Percentiles rank a stretch among this genome's conserved stretches.
These are phyloP conservation scores for Agraylea sexmaculata DNA, from an alignment of 1,140 invertebrate genomes.

Conservation along the genomic window DNA sequence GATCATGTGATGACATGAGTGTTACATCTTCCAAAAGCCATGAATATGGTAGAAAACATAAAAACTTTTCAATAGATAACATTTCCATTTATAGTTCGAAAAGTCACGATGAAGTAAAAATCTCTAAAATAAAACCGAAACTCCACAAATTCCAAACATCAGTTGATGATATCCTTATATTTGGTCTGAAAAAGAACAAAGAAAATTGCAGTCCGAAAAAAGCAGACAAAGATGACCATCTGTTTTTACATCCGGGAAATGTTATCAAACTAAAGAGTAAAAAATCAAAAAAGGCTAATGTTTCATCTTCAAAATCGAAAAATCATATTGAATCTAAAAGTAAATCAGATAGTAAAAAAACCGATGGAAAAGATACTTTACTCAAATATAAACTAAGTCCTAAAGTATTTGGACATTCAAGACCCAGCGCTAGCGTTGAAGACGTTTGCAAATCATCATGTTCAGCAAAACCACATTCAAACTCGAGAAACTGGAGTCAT, in stretches of 20 bases:
- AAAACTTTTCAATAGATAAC: constrained; percentile 33
- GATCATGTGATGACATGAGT: constrained; percentile 30
- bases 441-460: constrained; percentile 28
- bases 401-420: constrained; percentile 41
- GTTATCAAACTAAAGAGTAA: constrained; percentile 27
- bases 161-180: constrained; percentile 35
- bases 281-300: constrained; percentile 31
- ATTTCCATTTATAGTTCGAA: constrained; percentile 42
- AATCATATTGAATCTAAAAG: constrained; percentile 21
- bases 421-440: constrained; percentile 44
- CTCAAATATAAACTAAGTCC: constrained; percentile 42
- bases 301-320: constrained; percentile 31
- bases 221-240: constrained; percentile 26
- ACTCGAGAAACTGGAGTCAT: constrained; percentile 14
- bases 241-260: constrained; percentile 32
- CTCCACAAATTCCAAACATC: constrained; percentile 27
- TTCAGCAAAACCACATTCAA: constrained; percentile 8
- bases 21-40: constrained; percentile 30
- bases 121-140: constrained; percentile 24
- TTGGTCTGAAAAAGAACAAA: constrained; percentile 27
- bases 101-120: constrained; percentile 35
- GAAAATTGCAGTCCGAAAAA: constrained; percentile 20
- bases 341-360: constrained; percentile 16
- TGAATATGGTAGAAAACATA: constrained; percentile 21
- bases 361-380: constrained; percentile 10